phyloP scores from a whole-genome alignment of 2,113 vertebrate species.

The Aythya baeri region DNA sequence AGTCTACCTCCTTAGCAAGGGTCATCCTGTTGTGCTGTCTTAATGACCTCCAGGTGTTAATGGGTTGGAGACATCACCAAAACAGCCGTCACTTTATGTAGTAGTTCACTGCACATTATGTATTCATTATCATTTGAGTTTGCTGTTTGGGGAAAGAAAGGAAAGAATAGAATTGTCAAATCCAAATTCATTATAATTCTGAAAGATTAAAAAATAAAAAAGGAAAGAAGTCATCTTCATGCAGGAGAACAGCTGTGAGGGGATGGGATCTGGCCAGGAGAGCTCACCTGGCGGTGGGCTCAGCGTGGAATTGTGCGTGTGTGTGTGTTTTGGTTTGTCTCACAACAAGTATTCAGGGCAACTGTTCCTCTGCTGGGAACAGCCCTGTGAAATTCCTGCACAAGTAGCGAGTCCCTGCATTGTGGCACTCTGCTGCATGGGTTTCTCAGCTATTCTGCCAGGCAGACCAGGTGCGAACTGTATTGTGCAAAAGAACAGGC shows the following conservation, averaged over 20 bases:
- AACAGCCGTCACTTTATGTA: neutral
- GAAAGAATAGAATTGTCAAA: neutral
- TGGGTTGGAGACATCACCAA: neutral
- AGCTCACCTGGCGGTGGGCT: neutral
- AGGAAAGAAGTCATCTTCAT: neutral
- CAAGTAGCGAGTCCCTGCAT: fast-evolving
- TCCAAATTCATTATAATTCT: neutral
- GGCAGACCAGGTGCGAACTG: fast-evolving
- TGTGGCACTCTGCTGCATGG: fast-evolving
- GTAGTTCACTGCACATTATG: neutral
- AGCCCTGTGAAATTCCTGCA: fast-evolving
- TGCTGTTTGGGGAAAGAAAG: neutral
- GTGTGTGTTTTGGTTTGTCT: neutral
- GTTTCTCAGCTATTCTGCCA: neutral
- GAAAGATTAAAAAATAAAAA: neutral
- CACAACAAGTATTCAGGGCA: fast-evolving
- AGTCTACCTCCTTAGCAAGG: neutral
- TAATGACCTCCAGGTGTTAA: neutral
- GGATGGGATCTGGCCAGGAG: neutral
- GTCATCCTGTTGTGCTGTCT: neutral
- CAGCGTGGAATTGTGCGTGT: neutral
- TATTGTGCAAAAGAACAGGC: neutral
- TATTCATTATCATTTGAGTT: neutral
- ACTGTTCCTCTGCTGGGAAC: neutral
- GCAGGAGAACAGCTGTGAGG: neutral